phyloP scores from a whole-genome alignment of 2,797 vertebrate species.

The Microctenopoma stevenorrisi region DNA sequence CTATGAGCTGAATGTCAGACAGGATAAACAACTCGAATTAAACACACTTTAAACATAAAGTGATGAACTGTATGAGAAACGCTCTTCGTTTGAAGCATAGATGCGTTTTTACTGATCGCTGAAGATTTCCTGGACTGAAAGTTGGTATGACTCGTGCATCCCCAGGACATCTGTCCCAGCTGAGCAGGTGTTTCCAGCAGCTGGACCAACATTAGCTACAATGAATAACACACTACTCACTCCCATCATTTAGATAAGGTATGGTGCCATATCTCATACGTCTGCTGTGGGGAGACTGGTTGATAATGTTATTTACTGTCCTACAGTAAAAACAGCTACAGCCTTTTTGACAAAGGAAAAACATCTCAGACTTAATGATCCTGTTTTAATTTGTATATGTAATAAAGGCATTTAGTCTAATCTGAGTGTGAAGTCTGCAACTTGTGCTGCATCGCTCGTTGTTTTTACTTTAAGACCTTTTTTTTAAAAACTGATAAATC shows the following conservation, averaged over 20 bases:
- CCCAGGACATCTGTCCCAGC: conserved; percentile 20
- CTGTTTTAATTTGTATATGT: background rate
- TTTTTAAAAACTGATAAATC: background rate
- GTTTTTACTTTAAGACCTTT: background rate
- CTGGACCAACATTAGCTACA: conserved; percentile 13
- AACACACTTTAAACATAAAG: background rate
- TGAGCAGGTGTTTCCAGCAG: conserved; percentile 27
- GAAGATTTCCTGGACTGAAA: background rate
- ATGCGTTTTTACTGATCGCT: background rate
- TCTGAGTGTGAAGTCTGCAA: background rate
- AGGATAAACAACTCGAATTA: no score
- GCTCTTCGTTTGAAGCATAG: conserved; percentile 1
- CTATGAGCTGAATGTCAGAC: no score
- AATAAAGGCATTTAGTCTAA: background rate
- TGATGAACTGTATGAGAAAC: conserved; percentile 2
- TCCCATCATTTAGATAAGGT: background rate
- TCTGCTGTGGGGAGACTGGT: background rate
- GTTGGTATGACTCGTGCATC: background rate
- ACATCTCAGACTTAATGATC: background rate
- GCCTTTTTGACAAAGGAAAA: background rate
- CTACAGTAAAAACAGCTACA: background rate
- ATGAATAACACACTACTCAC: background rate
- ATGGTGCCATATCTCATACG: background rate
- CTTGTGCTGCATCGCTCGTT: background rate
- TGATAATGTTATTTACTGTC: background rate